Conservation (phyloP, 2,888 invertebrate genomes). For the Amphipyra berbera region DNA sequence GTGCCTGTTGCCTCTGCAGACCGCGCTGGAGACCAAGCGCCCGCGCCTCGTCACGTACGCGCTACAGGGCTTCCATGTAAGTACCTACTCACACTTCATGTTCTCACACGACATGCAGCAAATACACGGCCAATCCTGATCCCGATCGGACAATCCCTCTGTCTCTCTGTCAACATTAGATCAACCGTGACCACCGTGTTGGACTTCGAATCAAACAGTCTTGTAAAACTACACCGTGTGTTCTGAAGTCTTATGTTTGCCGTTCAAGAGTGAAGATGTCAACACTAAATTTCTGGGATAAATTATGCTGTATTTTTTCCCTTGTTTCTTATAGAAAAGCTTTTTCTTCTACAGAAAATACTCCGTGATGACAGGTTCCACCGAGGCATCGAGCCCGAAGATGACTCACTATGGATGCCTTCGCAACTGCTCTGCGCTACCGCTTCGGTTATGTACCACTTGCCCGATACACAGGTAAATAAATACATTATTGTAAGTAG, state of each 20-base stretch:
- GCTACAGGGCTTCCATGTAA: constrained; percentile 96
- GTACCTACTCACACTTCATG: constrained; percentile 65
- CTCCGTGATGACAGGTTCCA: constrained; percentile 97
- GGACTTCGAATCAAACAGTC: too few species aligned
- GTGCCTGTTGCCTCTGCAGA: constrained; percentile 95
- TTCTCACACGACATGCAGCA: too few species aligned
- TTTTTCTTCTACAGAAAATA: constrained; percentile 91
- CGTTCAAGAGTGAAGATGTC: too few species aligned
- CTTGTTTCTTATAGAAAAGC: neutral
- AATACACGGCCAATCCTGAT: too few species aligned
- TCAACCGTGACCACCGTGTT: too few species aligned
- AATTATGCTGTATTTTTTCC: neutral
- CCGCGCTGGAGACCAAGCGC: constrained; percentile 96
- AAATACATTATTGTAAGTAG: neutral
- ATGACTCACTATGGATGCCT: constrained; percentile 97
- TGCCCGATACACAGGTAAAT: constrained; percentile 96
- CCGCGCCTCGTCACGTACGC: constrained; percentile 95
- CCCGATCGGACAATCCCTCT: too few species aligned
- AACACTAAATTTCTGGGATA: too few species aligned
- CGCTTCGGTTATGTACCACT: constrained; percentile 93
- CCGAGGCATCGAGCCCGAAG: constrained; percentile 96
- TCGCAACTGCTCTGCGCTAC: constrained; percentile 97
- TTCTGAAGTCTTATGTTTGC: too few species aligned
- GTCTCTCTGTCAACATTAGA: too few species aligned
- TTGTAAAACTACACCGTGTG: too few species aligned